Evolutionary conservation across 2,113 vertebrate genomes (phyloP).

Genomic region (Nansenia antarctica): DNA sequence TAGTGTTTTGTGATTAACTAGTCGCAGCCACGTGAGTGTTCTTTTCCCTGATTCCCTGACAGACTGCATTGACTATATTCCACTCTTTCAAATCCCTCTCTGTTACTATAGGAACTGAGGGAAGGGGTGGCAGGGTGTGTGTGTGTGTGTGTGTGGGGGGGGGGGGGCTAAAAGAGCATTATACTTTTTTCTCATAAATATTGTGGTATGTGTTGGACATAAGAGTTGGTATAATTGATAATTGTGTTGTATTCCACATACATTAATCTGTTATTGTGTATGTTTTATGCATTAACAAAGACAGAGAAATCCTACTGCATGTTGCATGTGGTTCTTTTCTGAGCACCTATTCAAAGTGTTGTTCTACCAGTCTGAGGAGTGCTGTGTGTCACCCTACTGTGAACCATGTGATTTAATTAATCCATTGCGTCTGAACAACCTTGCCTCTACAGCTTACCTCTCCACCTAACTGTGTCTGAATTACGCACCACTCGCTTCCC

Average conservation of each 20-base stretch:
- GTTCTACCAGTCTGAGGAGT: background rate
- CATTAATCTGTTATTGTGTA: background rate
- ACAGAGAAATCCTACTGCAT: background rate
- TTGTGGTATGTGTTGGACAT: background rate
- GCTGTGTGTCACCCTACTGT: background rate
- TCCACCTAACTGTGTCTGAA: background rate
- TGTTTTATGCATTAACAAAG: background rate
- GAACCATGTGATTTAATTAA: constrained; percentile 11
- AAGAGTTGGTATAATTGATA: too few species aligned
- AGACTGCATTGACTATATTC: background rate
- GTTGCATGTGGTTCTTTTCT: background rate
- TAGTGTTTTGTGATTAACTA: background rate
- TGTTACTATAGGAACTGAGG: background rate
- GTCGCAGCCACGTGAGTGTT: background rate
- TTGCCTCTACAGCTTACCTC: constrained; percentile 4
- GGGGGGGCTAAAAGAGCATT: too few species aligned
- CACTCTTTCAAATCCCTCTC: background rate
- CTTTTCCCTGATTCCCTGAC: background rate
- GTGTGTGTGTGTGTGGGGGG: too few species aligned
- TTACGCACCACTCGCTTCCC: constrained; percentile 3
- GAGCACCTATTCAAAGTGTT: background rate
- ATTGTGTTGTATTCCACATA: too few species aligned
- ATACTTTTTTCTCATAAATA: too few species aligned
- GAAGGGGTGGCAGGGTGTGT: too few species aligned
- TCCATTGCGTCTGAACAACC: background rate